Evolutionary conservation across 2,888 invertebrate genomes (phyloP).

Genomic region (Conistra vaccinii): DNA sequence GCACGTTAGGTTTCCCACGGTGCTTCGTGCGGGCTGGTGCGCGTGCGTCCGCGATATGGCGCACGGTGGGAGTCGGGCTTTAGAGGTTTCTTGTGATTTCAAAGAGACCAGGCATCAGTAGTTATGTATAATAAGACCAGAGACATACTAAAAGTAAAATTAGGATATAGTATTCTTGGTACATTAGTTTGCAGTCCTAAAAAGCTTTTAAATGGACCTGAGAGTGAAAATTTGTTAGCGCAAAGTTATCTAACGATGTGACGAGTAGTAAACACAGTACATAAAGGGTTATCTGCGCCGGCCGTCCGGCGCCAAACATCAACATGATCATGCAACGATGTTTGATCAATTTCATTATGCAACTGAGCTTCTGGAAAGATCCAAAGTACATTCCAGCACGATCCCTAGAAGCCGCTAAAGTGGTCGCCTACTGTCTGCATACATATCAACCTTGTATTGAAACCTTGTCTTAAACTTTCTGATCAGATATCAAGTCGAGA

Average conservation of each 20-base stretch:
- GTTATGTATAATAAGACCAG: background rate
- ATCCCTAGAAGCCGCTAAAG: constrained; percentile 13
- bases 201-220: background rate
- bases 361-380: constrained; percentile 36
- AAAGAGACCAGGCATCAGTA: background rate
- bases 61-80: too few species aligned
- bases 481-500: constrained; percentile 5
- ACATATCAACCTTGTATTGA: constrained; percentile 5
- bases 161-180: background rate
- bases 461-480: background rate
- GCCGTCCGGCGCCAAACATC: constrained; percentile 47
- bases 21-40: too few species aligned
- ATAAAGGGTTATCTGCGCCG: constrained; percentile 51
- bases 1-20: too few species aligned
- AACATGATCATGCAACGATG: constrained; percentile 28
- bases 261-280: constrained; percentile 6
- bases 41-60: too few species aligned
- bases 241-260: constrained; percentile 25
- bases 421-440: constrained; percentile 12
- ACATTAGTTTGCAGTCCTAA: background rate
- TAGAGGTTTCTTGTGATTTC: background rate
- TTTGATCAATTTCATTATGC: constrained; percentile 45
- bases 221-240: background rate
- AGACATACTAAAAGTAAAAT: background rate
- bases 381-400: background rate